Evolutionary conservation across 2,888 invertebrate species (phyloP), one percentile per base, ranked within the genome.

Genomic region (Xanthorhoe designata): DNA sequence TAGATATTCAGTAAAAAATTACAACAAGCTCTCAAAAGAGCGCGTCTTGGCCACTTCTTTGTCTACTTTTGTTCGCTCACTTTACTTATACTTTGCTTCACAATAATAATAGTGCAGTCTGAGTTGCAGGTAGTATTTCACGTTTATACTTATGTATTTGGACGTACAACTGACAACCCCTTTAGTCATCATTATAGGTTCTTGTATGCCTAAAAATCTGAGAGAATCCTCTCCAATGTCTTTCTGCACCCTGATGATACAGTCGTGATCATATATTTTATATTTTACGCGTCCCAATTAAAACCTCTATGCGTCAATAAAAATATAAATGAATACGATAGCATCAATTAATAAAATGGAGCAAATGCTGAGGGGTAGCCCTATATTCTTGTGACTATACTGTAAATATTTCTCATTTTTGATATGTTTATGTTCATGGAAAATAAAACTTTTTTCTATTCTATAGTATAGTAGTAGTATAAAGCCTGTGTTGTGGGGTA

Each of bases 401-500:
- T n/a, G n/a, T n/a, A n/a, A n/a, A n/a, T n/a, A n/a, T n/a, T n/a
- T n/a, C n/a, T n/a, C n/a, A n/a, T n/a, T n/a, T n/a, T n/a, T n/a
- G n/a, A n/a, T n/a, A n/a, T n/a, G n/a, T n/a, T n/a, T n/a, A n/a
- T n/a, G n/a, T n/a, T n/a, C n/a, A n/a, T n/a, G n/a, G n/a, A n/a
- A n/a, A n/a, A n/a, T n/a, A n/a, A n/a, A n/a, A n/a, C n/a, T n/a
- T n/a, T n/a, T n/a, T n/a, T n/a, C n/a, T n/a, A n/a, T n/a, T n/a
- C n/a, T n/a, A n/a, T n/a, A n/a, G n/a, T n/a, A 29, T 38, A 19
- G 7, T 62, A 65, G 66, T 52, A 38, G n/a, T 35, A 24, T 42
- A n/a, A 9, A 17, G 47, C 47, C 8, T 54, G 49, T 35, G 53
- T 51, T 52, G 70, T 75, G 72, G 80, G 82, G 81, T 79, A 80